Conservation (phyloP, 2,888 invertebrate genomes). For the Catotricha subobsoleta region DNA sequence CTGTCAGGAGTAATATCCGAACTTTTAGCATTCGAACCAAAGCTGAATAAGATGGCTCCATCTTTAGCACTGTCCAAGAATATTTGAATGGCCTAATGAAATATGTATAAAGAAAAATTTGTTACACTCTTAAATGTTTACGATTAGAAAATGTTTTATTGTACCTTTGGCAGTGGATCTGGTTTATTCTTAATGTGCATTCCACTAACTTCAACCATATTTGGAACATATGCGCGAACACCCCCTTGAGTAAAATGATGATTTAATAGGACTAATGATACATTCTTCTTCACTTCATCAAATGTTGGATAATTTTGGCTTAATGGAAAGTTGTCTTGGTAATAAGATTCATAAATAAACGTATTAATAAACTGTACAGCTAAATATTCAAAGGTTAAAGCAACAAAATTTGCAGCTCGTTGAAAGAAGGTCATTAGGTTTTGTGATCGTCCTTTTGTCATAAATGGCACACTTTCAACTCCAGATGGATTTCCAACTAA, state of each 20-base stretch:
- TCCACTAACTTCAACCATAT: constrained; percentile 24
- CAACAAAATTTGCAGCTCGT: background rate
- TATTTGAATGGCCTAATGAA: background rate
- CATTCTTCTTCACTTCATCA: constrained; percentile 17
- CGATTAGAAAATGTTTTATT: background rate
- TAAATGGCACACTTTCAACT: background rate
- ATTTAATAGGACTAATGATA: constrained; percentile 22
- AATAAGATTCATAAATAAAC: background rate
- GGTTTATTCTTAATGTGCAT: constrained; percentile 23
- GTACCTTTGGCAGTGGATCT: constrained; percentile 21
- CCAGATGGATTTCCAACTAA: constrained; percentile 1
- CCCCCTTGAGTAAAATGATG: constrained; percentile 24
- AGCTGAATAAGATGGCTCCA: constrained; percentile 3
- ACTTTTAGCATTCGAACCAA: constrained; percentile 12
- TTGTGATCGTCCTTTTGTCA: too few relatives aligned
- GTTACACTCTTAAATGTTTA: too few relatives aligned
- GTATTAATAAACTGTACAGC: background rate
- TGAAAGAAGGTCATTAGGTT: background rate
- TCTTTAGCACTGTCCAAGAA: background rate
- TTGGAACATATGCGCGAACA: constrained; percentile 23
- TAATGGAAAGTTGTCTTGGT: constrained; percentile 17
- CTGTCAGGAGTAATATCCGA: constrained; percentile 15
- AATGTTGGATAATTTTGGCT: constrained; percentile 16
- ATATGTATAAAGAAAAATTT: too few relatives aligned
- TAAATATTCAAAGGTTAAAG: background rate